These are phyloP conservation scores for Napeogenes inachia DNA, from an alignment of 2,888 invertebrate genomes.

Conservation along the genomic window DNA sequence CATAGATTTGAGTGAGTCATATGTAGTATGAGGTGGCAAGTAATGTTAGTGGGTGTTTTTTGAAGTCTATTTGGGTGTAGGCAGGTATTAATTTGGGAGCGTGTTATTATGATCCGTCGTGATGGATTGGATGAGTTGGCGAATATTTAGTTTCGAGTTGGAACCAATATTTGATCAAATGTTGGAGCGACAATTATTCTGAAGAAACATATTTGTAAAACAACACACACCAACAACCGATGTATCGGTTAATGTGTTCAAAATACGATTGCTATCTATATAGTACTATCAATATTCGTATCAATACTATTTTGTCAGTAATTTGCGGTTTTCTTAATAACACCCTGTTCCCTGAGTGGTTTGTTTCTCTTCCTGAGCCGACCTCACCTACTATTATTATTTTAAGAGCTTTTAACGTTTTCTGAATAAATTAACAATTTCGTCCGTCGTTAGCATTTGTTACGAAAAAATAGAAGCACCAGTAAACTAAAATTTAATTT, in stretches of 20 bases:
- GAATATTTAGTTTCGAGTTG: conserved; percentile 48
- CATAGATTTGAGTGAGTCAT: background rate
- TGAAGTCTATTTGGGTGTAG: conserved; percentile 57
- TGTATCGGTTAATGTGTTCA: background rate
- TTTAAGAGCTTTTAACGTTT: conserved; percentile 2
- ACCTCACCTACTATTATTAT: conserved; percentile 2
- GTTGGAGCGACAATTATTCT: conserved; percentile 13
- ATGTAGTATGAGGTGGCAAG: conserved; percentile 30
- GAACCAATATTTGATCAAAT: conserved; percentile 41
- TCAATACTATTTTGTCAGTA: conserved; percentile 17
- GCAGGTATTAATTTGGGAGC: conserved; percentile 72
- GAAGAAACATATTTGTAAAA: too few species aligned
- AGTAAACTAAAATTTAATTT: too few species aligned
- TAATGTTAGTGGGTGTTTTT: conserved; percentile 43
- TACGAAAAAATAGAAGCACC: too few species aligned
- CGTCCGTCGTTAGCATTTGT: too few species aligned
- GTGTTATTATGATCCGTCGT: conserved; percentile 67
- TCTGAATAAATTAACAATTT: too few species aligned
- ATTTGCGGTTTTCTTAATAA: conserved; percentile 20
- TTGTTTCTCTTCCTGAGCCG: conserved; percentile 18
- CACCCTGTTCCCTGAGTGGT: conserved; percentile 9
- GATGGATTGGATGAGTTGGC: conserved; percentile 73
- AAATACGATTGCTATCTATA: conserved; percentile 9
- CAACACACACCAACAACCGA: too few species aligned
- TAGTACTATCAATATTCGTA: background rate